Percentiles rank a stretch among this genome's conserved stretches.
These are phyloP conservation scores for Panulirus ornatus DNA, from an alignment of 1,140 invertebrate species.

Conservation along the genomic window DNA sequence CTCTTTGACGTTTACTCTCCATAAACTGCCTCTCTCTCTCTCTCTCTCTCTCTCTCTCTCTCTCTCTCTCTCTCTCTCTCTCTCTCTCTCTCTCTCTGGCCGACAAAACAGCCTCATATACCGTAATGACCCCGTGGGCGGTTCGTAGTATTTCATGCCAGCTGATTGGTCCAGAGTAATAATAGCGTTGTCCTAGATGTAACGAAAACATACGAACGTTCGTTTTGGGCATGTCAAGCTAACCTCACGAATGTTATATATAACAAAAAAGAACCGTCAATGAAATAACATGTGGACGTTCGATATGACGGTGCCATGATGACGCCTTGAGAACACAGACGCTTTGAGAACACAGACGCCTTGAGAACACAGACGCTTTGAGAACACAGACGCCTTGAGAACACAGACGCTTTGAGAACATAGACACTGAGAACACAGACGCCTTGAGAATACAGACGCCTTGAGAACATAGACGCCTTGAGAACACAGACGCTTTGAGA, in stretches of 20 bases:
- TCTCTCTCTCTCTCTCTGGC: constrained; percentile 31
- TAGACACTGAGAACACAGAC: no score
- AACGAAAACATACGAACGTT: background rate
- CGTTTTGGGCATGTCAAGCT: background rate
- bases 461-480: no score
- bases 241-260: background rate
- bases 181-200: background rate
- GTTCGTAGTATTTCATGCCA: background rate
- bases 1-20: background rate
- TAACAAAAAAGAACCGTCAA: background rate
- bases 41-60: constrained; percentile 29
- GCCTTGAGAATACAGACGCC: no score
- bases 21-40: background rate
- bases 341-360: no score
- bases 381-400: no score
- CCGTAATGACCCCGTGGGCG: background rate
- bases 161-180: background rate
- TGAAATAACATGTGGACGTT: no score
- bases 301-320: no score
- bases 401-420: no score
- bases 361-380: no score
- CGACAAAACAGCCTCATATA: background rate
- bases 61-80: constrained; percentile 41
- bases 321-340: no score
- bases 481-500: no score